Conservation (phyloP, 2,113 vertebrate species). For the Garra rufa region DNA sequence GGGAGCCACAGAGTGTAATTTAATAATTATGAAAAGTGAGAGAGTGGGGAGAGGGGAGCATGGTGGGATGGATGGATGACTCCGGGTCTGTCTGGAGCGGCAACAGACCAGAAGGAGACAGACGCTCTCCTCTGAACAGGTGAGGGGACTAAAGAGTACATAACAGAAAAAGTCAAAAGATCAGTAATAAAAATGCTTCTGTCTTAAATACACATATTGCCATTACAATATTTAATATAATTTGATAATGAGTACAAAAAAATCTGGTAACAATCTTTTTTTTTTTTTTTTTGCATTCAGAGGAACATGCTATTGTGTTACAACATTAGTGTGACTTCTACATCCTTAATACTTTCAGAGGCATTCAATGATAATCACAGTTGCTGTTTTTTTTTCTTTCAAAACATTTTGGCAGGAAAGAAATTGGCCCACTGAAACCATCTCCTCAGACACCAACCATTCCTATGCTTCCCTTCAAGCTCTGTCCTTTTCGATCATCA, state of each 20-base stretch:
- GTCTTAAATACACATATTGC: background rate
- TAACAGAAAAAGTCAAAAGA: background rate
- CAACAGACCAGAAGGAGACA: conserved; percentile 27
- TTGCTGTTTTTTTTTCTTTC: background rate
- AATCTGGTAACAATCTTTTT: background rate
- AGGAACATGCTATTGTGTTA: background rate
- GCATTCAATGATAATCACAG: background rate
- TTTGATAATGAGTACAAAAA: background rate
- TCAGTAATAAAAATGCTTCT: background rate
- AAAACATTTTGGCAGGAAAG: background rate
- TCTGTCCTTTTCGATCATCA: conserved; percentile 49
- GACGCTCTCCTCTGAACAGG: conserved; percentile 41
- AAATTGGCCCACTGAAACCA: background rate
- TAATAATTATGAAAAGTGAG: conserved; percentile 85
- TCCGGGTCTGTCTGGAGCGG: conserved; percentile 43
- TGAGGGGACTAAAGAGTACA: conserved; percentile 1
- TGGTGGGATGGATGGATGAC: conserved; percentile 62
- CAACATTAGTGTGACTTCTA: background rate
- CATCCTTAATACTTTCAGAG: background rate
- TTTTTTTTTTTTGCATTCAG: background rate
- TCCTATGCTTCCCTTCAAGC: conserved; percentile 47
- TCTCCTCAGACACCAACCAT: conserved; percentile 17
- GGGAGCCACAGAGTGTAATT: conserved; percentile 80
- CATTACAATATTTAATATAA: background rate
- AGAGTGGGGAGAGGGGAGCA: conserved; percentile 72